Conservation (phyloP, 92 coral and sea anemone species). For the Parazoanthus atlanticus region DNA sequence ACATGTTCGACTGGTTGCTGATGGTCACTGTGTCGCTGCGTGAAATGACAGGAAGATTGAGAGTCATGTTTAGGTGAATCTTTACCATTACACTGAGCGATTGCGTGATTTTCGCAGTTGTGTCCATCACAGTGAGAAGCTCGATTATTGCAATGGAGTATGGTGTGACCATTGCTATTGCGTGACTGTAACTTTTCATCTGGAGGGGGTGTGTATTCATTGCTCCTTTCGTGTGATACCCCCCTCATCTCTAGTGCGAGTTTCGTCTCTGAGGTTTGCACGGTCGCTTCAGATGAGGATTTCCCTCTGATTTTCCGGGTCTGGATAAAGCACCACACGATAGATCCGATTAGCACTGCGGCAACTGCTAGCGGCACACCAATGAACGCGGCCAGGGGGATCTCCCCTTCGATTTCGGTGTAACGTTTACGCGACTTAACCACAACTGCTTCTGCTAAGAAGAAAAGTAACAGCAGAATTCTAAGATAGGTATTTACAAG, state of each 20-base stretch:
- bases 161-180: not conserved
- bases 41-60: not conserved
- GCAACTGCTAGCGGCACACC: constrained; percentile 80
- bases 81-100: not conserved
- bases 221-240: not conserved
- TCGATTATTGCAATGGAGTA: not conserved
- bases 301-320: constrained; percentile 38
- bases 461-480: not conserved
- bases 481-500: too few relatives aligned
- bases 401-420: constrained; percentile 20
- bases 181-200: constrained; percentile 12
- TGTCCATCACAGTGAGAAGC: not conserved
- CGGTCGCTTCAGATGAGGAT: not conserved
- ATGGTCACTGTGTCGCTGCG: not conserved
- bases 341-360: constrained; percentile 67
- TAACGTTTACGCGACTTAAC: not conserved
- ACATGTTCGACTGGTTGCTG: not conserved
- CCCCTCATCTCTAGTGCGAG: constrained; percentile 21
- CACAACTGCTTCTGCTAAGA: not conserved
- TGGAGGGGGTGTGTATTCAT: not conserved
- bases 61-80: not conserved
- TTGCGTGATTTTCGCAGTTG: not conserved
- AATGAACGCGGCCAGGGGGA: constrained; percentile 82
- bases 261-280: not conserved
- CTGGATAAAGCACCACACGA: constrained; percentile 83